phyloP scores from a whole-genome alignment of 2,797 vertebrate species.

The Danionella dracula region DNA sequence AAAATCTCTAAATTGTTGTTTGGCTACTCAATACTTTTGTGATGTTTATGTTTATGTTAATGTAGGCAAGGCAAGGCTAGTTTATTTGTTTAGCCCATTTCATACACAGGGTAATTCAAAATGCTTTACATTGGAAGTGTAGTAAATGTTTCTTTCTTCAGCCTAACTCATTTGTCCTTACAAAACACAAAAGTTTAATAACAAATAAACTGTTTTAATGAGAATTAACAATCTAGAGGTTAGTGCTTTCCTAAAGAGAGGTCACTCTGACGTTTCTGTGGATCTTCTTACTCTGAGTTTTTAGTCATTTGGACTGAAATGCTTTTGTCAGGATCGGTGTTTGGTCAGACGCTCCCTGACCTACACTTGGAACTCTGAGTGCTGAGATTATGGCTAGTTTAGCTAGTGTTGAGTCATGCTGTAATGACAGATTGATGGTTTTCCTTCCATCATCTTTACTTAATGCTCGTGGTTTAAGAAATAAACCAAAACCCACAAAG shows the following conservation, averaged over 20 bases:
- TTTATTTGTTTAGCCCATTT: no score
- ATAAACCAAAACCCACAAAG: conserved; percentile 12
- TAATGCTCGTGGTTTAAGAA: not conserved
- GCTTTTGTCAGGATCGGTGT: conserved; percentile 5
- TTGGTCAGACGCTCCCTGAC: not conserved
- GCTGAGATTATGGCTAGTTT: not conserved
- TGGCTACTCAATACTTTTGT: no score
- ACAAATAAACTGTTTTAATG: no score
- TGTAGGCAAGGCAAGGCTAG: no score
- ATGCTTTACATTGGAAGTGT: no score
- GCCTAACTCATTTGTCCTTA: no score
- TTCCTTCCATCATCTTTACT: not conserved
- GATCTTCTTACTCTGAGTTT: not conserved
- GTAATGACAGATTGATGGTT: conserved; percentile 7
- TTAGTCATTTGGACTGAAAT: not conserved
- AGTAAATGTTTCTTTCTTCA: no score
- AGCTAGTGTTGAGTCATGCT: conserved; percentile 33
- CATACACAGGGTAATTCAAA: no score
- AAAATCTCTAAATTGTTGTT: no score
- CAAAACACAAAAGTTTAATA: no score
- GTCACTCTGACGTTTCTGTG: not conserved
- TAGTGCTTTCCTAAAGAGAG: not conserved
- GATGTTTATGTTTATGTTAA: no score
- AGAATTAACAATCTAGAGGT: no score
- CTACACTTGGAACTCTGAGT: conserved; percentile 16